Percentiles rank a stretch among this genome's conserved stretches.
Conservation (phyloP, 1,140 invertebrate species). For the Riptortus pedestris region DNA sequence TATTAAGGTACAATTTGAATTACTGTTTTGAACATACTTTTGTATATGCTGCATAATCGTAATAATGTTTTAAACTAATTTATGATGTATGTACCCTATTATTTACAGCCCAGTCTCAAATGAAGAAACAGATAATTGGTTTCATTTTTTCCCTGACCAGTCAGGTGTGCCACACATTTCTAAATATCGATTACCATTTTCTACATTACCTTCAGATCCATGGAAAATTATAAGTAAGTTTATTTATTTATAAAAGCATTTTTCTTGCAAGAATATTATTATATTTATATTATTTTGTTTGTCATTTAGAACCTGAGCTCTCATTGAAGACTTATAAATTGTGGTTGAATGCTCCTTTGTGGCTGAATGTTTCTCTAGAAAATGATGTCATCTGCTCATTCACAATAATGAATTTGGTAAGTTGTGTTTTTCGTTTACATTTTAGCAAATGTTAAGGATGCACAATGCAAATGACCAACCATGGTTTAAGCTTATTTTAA, state of each 20-base stretch:
- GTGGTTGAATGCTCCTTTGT: conserved; percentile 38
- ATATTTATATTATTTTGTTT: neutral
- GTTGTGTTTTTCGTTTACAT: conserved; percentile 19
- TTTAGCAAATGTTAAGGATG: no score
- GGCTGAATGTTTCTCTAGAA: conserved; percentile 34
- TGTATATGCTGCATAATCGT: no score
- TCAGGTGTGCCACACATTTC: conserved; percentile 37
- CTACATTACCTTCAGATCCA: conserved; percentile 10
- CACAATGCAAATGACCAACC: no score
- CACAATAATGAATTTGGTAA: conserved; percentile 37
- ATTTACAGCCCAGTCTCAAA: conserved; percentile 34
- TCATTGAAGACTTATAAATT: conserved; percentile 39
- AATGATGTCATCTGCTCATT: conserved; percentile 38
- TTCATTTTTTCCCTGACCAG: conserved; percentile 34
- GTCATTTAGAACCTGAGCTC: conserved; percentile 37
- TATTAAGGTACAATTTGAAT: no score
- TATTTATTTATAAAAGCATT: no score
- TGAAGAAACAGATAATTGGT: conserved; percentile 37
- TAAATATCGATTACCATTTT: conserved; percentile 38
- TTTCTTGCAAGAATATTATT: no score
- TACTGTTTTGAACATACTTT: no score
- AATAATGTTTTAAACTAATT: no score
- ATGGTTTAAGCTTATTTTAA: no score
- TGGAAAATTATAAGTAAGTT: conserved; percentile 22
- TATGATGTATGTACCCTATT: no score